These are phyloP conservation scores for Drosophila birchii DNA, from an alignment of 2,888 invertebrate genomes.

Conservation along the genomic window DNA sequence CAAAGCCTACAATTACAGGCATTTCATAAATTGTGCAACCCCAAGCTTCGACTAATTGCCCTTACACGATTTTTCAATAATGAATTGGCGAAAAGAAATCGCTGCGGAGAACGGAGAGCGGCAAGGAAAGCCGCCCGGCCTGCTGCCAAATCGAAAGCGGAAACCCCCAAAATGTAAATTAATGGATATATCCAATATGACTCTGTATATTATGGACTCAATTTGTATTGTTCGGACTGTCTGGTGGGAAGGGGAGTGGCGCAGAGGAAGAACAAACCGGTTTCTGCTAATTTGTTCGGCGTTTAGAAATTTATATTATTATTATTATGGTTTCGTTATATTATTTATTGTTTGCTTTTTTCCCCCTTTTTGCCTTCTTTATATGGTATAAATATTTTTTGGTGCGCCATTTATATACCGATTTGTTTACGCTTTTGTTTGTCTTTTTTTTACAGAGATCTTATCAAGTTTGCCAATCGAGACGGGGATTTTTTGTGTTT, in stretches of 20 bases:
- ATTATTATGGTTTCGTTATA: slow-evolving; percentile 23
- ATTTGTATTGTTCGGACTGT: slow-evolving; percentile 28
- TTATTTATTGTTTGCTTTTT: slow-evolving; percentile 24
- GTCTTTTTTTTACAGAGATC: slow-evolving; percentile 30
- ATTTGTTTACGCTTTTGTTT: slow-evolving; percentile 50
- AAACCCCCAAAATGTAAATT: slow-evolving; percentile 78
- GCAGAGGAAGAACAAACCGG: slow-evolving; percentile 64
- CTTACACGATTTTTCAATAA: slow-evolving; percentile 71
- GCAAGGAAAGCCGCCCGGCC: slow-evolving; percentile 8
- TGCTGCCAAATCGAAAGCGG: slow-evolving; percentile 45
- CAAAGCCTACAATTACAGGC: slow-evolving; percentile 24
- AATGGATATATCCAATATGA: slow-evolving; percentile 64
- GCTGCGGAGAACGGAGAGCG: not conserved
- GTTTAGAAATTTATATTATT: slow-evolving; percentile 35
- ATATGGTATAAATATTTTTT: slow-evolving; percentile 16
- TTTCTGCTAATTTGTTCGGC: slow-evolving; percentile 53
- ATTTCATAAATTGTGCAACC: slow-evolving; percentile 36
- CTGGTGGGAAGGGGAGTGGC: not conserved
- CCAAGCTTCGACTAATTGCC: slow-evolving; percentile 53
- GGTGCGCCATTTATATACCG: slow-evolving; percentile 45
- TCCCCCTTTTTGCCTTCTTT: slow-evolving; percentile 4
- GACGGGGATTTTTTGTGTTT: slow-evolving; percentile 26
- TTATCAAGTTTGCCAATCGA: slow-evolving; percentile 19
- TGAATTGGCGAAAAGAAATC: slow-evolving; percentile 50
- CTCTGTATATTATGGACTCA: slow-evolving; percentile 31